These are phyloP conservation scores for Dendrolimus kikuchii DNA, from an alignment of 1,140 invertebrate species.

Conservation along the genomic window DNA sequence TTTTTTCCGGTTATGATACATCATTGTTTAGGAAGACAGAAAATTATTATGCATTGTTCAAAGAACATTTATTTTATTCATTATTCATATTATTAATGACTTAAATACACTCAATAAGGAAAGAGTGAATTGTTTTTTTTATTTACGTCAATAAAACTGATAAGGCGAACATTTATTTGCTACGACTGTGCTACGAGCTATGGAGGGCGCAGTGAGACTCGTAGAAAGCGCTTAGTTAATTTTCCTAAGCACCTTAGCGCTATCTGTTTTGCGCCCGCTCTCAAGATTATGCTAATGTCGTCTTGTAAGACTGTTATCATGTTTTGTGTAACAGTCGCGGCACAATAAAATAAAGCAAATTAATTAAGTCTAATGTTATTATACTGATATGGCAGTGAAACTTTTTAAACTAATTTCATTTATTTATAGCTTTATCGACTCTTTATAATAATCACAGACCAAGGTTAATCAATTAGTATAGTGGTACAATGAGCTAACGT, in stretches of 20 bases:
- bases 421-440: too few relatives aligned
- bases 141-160: slow-evolving; percentile 21
- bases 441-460: too few relatives aligned
- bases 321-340: slow-evolving; percentile 42
- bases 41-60: too few relatives aligned
- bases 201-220: slow-evolving; percentile 28
- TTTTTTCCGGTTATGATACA: too few relatives aligned
- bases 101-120: too few relatives aligned
- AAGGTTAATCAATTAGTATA: too few relatives aligned
- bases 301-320: slow-evolving; percentile 63
- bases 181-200: slow-evolving; percentile 21
- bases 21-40: too few relatives aligned
- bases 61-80: too few relatives aligned
- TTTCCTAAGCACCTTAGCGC: slow-evolving; percentile 67
- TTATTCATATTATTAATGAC: too few relatives aligned
- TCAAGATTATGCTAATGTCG: slow-evolving; percentile 61
- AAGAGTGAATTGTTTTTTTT: slow-evolving; percentile 1
- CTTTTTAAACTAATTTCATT: too few relatives aligned
- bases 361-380: neutral
- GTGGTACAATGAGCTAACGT: too few relatives aligned
- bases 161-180: slow-evolving; percentile 23
- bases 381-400: neutral
- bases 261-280: slow-evolving; percentile 56
- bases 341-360: slow-evolving; percentile 7
- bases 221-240: slow-evolving; percentile 44